These are phyloP conservation scores for Apamea monoglypha DNA, from an alignment of 2,888 invertebrate genomes.

Conservation along the genomic window DNA sequence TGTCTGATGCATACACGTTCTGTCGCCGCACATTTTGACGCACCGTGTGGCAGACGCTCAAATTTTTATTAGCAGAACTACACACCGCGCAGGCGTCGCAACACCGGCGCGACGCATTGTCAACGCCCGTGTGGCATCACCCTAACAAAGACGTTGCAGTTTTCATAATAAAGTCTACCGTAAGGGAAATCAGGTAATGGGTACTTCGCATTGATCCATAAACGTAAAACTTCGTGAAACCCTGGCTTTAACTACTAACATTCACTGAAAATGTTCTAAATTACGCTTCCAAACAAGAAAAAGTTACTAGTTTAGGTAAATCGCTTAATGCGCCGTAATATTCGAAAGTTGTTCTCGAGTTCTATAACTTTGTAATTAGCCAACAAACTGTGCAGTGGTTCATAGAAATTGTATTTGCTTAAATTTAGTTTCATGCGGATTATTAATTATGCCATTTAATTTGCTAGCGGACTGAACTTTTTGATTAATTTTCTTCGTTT, in stretches of 20 bases:
- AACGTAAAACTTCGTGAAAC: conserved; percentile 17
- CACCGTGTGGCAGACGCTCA: background rate
- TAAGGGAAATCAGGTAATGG: background rate
- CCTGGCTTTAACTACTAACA: conserved; percentile 22
- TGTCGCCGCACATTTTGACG: background rate
- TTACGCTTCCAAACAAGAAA: conserved; percentile 29
- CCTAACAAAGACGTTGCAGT: background rate
- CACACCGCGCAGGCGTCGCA: background rate
- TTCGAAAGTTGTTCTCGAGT: conserved; percentile 40
- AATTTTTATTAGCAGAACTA: background rate
- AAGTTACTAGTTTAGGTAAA: conserved; percentile 33
- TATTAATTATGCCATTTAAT: conserved; percentile 29
- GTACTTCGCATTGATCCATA: background rate
- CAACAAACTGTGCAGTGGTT: conserved; percentile 43
- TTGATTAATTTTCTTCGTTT: background rate
- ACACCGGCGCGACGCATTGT: background rate
- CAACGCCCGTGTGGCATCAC: background rate
- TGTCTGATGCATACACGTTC: background rate
- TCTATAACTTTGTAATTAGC: conserved; percentile 52
- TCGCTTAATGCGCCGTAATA: conserved; percentile 36
- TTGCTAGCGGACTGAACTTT: conserved; percentile 6
- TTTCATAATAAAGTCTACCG: background rate
- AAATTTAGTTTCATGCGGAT: conserved; percentile 21
- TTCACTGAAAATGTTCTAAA: conserved; percentile 10
- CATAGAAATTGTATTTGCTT: conserved; percentile 34